A percentile compares a stretch with the other conserved stretches of the same genome.
phyloP scores from a whole-genome alignment of 2,113 vertebrate species.

The Colistium nudipinnis region DNA sequence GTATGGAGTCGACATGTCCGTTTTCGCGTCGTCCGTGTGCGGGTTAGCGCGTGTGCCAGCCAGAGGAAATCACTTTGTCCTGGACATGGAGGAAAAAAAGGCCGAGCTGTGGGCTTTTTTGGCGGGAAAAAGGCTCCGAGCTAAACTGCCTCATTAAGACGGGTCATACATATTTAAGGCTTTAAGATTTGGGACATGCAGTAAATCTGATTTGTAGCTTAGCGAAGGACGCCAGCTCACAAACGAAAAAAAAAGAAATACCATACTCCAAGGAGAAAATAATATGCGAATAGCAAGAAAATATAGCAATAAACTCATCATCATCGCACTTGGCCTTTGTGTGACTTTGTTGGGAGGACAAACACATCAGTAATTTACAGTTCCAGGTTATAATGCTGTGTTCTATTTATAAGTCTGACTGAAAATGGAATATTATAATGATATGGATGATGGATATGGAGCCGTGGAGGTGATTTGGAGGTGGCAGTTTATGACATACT shows the following conservation, averaged over 20 bases:
- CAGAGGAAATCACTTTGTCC: constrained; percentile 12
- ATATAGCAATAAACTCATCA: constrained; percentile 43
- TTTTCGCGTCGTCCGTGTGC: too few relatives aligned
- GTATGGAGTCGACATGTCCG: neutral
- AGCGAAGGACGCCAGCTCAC: constrained; percentile 1
- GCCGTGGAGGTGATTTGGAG: neutral
- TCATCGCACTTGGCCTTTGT: constrained; percentile 32
- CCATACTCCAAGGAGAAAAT: neutral
- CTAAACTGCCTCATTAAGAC: constrained; percentile 29
- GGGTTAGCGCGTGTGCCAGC: neutral
- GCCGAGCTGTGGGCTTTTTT: constrained; percentile 19
- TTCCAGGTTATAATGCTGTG: neutral
- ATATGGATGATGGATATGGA: neutral
- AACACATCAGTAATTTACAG: neutral
- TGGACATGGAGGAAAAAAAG: neutral
- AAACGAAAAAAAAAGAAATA: neutral
- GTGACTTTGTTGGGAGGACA: constrained; percentile 9
- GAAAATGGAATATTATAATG: neutral
- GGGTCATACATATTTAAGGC: constrained; percentile 47
- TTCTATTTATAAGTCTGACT: constrained; percentile 1
- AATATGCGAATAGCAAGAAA: too few relatives aligned
- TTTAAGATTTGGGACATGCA: constrained; percentile 33
- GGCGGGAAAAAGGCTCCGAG: constrained; percentile 16
- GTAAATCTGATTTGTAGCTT: constrained; percentile 40
- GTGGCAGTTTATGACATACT: neutral